Percentiles rank a stretch among this genome's conserved stretches.
Conservation (phyloP, 2,888 invertebrate species). For the Flabesymbios commensalis region DNA sequence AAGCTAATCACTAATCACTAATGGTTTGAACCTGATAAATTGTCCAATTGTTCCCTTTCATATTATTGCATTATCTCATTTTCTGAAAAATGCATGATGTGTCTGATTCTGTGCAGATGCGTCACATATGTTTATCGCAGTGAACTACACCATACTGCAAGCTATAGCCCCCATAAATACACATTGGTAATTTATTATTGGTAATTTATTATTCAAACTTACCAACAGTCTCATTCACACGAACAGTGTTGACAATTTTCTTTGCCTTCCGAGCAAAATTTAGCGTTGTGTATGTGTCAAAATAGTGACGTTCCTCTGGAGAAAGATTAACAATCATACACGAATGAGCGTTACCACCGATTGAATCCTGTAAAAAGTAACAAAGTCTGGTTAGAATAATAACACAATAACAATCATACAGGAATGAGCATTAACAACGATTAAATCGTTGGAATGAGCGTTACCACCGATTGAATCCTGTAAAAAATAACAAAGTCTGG, state of each 20-base stretch:
- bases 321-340: conserved; percentile 56
- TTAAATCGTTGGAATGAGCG: conserved; percentile 27
- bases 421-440: conserved; percentile 26
- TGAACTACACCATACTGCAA: too few relatives aligned
- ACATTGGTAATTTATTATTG: too few relatives aligned
- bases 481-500: neutral
- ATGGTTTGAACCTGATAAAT: too few relatives aligned
- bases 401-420: conserved; percentile 48
- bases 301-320: conserved; percentile 52
- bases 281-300: conserved; percentile 55
- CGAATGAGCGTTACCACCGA: conserved; percentile 51
- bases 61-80: too few relatives aligned
- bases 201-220: too few relatives aligned
- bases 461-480: conserved; percentile 56
- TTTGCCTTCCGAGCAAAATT: conserved; percentile 57
- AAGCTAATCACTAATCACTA: too few relatives aligned
- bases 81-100: too few relatives aligned
- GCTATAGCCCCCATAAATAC: too few relatives aligned
- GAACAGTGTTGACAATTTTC: conserved; percentile 49
- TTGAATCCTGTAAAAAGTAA: conserved; percentile 44
- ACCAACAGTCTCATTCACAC: conserved; percentile 21
- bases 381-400: neutral
- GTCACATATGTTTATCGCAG: too few relatives aligned
- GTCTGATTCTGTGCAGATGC: too few relatives aligned
- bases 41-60: too few relatives aligned